These are phyloP conservation scores for Carassius carassius DNA, from an alignment of 2,113 vertebrate genomes.

Conservation along the genomic window DNA sequence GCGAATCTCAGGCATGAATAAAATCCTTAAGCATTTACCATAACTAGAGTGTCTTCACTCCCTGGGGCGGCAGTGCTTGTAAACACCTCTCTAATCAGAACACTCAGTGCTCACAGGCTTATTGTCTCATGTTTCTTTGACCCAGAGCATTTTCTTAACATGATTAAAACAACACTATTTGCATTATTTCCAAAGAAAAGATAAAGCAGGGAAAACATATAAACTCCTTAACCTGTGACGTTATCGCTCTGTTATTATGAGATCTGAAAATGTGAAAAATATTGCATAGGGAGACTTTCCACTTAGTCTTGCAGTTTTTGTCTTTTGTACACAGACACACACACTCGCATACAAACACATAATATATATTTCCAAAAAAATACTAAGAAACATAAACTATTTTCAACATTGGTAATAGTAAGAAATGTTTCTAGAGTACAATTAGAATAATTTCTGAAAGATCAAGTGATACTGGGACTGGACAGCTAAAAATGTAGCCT, in stretches of 20 bases:
- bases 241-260: neutral
- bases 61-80: constrained; percentile 38
- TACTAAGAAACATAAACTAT: no score
- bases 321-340: no score
- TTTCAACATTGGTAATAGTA: no score
- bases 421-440: neutral
- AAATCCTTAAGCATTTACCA: constrained; percentile 51
- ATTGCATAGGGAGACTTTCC: neutral
- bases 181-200: constrained; percentile 41
- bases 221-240: constrained; percentile 22
- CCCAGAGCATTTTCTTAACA: constrained; percentile 39
- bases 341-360: no score
- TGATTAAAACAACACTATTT: constrained; percentile 50
- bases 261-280: constrained; percentile 1
- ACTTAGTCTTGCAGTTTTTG: neutral
- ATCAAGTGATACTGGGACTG: no score
- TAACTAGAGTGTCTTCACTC: constrained; percentile 40
- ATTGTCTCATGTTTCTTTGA: constrained; percentile 44
- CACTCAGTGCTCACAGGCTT: constrained; percentile 27
- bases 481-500: neutral
- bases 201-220: constrained; percentile 19
- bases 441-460: neutral
- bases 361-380: no score
- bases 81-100: constrained; percentile 49
- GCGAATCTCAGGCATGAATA: constrained; percentile 49